Evolutionary conservation across 2,113 vertebrate species (phyloP).

Genomic region (Puntigrus tetrazona): DNA sequence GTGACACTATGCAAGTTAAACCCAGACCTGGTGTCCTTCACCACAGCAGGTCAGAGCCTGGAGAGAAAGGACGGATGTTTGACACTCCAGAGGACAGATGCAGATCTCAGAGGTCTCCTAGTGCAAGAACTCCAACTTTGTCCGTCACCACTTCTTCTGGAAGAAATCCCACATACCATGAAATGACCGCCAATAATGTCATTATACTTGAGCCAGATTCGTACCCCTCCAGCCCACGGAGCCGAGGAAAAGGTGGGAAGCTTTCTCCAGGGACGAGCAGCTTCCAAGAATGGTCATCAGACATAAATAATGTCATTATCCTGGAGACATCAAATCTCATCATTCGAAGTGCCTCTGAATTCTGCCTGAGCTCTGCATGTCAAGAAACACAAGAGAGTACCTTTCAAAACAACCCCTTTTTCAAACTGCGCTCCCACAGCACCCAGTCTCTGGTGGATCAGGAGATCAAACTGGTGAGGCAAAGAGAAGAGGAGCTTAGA

Average conservation of each 20-base stretch:
- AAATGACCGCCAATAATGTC: slow-evolving; percentile 70
- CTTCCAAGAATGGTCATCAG: slow-evolving; percentile 65
- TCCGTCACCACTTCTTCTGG: slow-evolving; percentile 71
- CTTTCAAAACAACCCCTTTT: slow-evolving; percentile 80
- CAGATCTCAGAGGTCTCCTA: slow-evolving; percentile 68
- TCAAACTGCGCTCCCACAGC: slow-evolving; percentile 79
- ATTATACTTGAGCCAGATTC: slow-evolving; percentile 73
- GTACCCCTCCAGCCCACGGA: slow-evolving; percentile 53
- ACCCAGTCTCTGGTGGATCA: slow-evolving; percentile 77
- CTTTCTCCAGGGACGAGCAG: slow-evolving; percentile 42
- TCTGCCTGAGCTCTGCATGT: slow-evolving; percentile 71
- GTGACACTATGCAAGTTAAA: slow-evolving; percentile 66
- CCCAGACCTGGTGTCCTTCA: slow-evolving; percentile 39
- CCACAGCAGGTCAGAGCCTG: slow-evolving; percentile 48
- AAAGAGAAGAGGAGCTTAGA: slow-evolving; percentile 78
- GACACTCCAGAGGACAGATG: slow-evolving; percentile 60
- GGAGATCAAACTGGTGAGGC: slow-evolving; percentile 77
- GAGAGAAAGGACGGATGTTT: slow-evolving; percentile 56
- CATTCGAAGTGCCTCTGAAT: slow-evolving; percentile 76
- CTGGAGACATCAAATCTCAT: slow-evolving; percentile 77
- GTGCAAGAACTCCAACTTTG: slow-evolving; percentile 73
- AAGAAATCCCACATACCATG: slow-evolving; percentile 65
- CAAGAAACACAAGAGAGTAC: slow-evolving; percentile 74
- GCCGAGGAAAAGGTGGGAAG: slow-evolving; percentile 46
- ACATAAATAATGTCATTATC: slow-evolving; percentile 74